Conservation (phyloP, 2,797 vertebrate species). For the Rhincodon typus region DNA sequence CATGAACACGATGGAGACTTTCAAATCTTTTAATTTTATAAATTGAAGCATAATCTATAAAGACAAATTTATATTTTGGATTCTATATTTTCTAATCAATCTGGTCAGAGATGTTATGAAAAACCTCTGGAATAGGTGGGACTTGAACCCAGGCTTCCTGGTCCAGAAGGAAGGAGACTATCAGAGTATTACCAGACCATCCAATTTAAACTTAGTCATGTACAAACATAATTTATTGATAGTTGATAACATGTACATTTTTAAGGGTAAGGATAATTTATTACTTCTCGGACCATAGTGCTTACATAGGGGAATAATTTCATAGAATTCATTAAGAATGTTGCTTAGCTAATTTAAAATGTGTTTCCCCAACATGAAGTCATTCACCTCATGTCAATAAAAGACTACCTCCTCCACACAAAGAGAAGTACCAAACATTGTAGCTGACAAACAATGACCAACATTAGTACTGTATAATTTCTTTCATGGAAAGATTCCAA, state of each 20-base stretch:
- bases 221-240: not conserved
- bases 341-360: not conserved
- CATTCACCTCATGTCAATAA: too few relatives aligned
- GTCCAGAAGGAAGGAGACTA: too few relatives aligned
- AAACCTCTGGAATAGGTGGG: too few relatives aligned
- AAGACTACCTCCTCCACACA: not conserved
- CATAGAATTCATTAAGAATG: not conserved
- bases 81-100: not conserved
- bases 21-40: not conserved
- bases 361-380: not conserved
- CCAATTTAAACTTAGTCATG: not conserved
- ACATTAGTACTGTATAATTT: not conserved
- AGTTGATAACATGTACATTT: not conserved
- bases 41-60: not conserved
- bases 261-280: not conserved
- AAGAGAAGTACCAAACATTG: not conserved
- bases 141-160: too few relatives aligned
- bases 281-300: not conserved
- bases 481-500: not conserved
- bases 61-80: not conserved
- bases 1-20: not conserved
- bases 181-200: too few relatives aligned
- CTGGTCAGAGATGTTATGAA: too few relatives aligned
- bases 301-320: not conserved
- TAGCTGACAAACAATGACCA: not conserved